A percentile compares a stretch with the other conserved stretches of the same genome.
phyloP scores from a whole-genome alignment of 2,113 vertebrate genomes.

The Heterotilapia buettikoferi region DNA sequence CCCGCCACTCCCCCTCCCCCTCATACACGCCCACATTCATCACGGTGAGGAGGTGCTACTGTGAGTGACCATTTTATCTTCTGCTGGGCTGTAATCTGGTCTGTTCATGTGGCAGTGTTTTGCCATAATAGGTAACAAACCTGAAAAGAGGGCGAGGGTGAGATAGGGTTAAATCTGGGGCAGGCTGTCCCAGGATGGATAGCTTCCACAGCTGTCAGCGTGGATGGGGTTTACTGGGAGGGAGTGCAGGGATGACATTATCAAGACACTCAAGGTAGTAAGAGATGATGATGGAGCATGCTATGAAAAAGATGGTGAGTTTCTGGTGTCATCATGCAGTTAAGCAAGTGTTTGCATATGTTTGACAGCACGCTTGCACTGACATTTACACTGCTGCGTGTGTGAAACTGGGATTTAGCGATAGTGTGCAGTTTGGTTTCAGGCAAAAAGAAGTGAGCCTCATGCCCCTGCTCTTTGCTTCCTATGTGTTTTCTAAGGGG shows the following conservation, averaged over 20 bases:
- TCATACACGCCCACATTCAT: conserved; percentile 18
- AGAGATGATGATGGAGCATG: background rate
- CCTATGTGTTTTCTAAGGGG: conserved; percentile 14
- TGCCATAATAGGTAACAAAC: conserved; percentile 28
- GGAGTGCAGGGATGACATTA: background rate
- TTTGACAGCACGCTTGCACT: conserved; percentile 1
- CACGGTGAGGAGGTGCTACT: background rate
- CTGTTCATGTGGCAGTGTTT: conserved; percentile 5
- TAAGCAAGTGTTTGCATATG: background rate
- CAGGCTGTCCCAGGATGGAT: conserved; percentile 14
- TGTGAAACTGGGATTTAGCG: background rate
- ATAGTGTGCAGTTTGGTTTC: background rate
- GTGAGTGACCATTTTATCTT: conserved; percentile 20
- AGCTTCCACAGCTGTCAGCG: conserved; percentile 7
- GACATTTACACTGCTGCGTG: background rate
- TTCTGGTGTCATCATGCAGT: background rate
- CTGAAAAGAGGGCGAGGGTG: background rate
- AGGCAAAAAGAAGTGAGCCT: background rate
- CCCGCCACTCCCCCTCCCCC: background rate
- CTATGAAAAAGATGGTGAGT: background rate
- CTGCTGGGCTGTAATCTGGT: conserved; percentile 1
- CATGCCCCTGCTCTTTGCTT: background rate
- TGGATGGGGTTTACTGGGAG: background rate
- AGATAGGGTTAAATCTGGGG: conserved; percentile 44
- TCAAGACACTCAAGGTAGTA: background rate